Evolutionary conservation across 2,888 invertebrate genomes (phyloP), one percentile per base, ranked within the genome.

Genomic region (Lasius fuliginosus): DNA sequence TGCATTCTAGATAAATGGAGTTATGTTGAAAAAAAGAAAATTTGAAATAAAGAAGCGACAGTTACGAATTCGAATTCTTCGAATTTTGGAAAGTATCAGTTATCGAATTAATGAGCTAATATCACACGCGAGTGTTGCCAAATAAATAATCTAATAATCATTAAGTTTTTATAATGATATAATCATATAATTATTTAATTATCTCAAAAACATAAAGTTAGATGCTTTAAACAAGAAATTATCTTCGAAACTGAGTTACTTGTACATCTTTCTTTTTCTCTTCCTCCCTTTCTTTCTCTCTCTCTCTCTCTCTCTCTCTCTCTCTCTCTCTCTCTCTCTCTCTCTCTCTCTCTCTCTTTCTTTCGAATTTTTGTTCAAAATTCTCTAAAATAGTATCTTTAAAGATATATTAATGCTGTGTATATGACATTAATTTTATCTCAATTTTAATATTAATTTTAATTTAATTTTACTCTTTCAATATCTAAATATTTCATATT

Each of bases 111-210:
- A 23, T 64, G n/a, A 33, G 23, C 9, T 36, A 62, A 1, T 33
- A 64, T 76, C 18, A 27, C 23, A 33, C 15, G 30, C 27, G 33
- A 30, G 49, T 49, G 15, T 71, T 71, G 9, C 0, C 4, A 2
- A 71, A 36, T 9, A 33, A 33, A 71, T 71, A 56, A 36, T 53
- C 33, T 23, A 23, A 56, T 71, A 71, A 71, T 71, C 36, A 53
- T n/a, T 71, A 18, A 23, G 23, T 1, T 53, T 53, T 18, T 53
- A 23, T 69, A 69, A 30, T 30, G 1, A 8, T 23, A 23, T 23
- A 23, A 23, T 36, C 5, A 5, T 23, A 36, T 18, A 18, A 68
- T 68, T 68, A 68, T 71, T 8, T 53, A 53, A 53, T 71, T 23
- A 56, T 71, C 8, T 71, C 36, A 15, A 69, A 12, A 8, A 49